A percentile compares a stretch with the other conserved stretches of the same genome.
phyloP scores from a whole-genome alignment of 2,888 invertebrate genomes.

The Cheilosia variabilis region DNA sequence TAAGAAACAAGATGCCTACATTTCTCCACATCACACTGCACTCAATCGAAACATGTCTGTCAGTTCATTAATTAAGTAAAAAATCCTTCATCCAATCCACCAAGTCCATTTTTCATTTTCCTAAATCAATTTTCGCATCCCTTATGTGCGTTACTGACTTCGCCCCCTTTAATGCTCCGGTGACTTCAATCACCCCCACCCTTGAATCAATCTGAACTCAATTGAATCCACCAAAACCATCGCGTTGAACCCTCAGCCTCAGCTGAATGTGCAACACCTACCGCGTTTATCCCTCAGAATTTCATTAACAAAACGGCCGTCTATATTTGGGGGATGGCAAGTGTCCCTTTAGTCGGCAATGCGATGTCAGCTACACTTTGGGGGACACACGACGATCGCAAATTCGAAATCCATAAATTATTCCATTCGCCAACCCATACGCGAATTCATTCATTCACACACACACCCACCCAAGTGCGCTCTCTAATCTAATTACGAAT shows the following conservation, averaged over 20 bases:
- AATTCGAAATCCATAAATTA: constrained; percentile 63
- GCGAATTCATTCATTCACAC: constrained; percentile 13
- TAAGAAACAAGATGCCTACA: fast-evolving
- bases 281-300: constrained; percentile 12
- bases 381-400: constrained; percentile 26
- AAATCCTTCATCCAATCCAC: constrained; percentile 1
- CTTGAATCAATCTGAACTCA: constrained; percentile 55
- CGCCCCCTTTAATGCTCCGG: constrained; percentile 15
- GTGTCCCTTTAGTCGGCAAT: constrained; percentile 17
- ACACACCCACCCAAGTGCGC: constrained; percentile 7
- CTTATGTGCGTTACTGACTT: constrained; percentile 7
- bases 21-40: neutral
- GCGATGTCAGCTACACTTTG: constrained; percentile 27
- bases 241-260: neutral
- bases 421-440: constrained; percentile 50
- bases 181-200: constrained; percentile 58
- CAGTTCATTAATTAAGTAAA: neutral
- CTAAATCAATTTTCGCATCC: neutral
- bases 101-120: constrained; percentile 2
- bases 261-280: constrained; percentile 41
- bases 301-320: constrained; percentile 57
- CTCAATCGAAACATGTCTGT: neutral
- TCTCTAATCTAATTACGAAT: constrained; percentile 72
- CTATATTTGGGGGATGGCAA: neutral
- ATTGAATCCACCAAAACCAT: constrained; percentile 55